Base-by-base conservation (phyloP, 1,140 invertebrate genomes). In the Rhagoletis pomonella region DNA sequence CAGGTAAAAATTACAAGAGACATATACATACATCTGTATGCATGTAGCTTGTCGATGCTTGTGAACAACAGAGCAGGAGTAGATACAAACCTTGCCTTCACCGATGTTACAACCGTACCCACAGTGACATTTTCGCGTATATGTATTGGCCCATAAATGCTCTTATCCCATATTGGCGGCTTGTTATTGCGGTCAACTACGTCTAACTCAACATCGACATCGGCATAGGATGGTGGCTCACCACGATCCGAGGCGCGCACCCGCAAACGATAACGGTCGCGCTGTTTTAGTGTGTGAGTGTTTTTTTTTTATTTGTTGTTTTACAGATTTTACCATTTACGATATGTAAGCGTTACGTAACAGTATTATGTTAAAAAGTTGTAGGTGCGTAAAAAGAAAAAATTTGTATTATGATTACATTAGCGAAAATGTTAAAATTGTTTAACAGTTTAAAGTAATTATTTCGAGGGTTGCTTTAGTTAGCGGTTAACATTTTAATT, bases 101-200 rank as follows among this genome's bases (percentile, higher is more conserved):
- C 96, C 94, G 97, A 96, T 94, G 97, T 98, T 95, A 99, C 97
- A 96, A 97, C 96, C 94, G 97, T 98, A 96, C 98, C 97, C 95
- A 98, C 97, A 96, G 97, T 98, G 95, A 98, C 97, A 97, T 98
- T 98, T 97, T 99, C 98, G 96, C 96, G 97, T 95, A 98, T 97
- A 96, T 97, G 96, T 95, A 97, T 97, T 95, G 97, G 97, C 94
- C 97, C 97, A 96, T 98, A 98, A 94, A 97, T 95, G 94, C 95
- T 96, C 94, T 95, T 95, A 95, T 98, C 97, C 97, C 97, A 99
- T 94, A 98, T 95, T 94, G 98, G 98, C 93, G 98, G 97, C 95
- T 98, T 98, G 96, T 98, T 98, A 96, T 98, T 98, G 95, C 97
- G 97, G 96, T 98, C 97, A 95, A 99, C 97, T 94, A 99, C 97